Percentiles rank a stretch among this genome's conserved stretches.
These are phyloP conservation scores for Pteruthius melanotis DNA, from an alignment of 2,113 vertebrate genomes.

Conservation along the genomic window DNA sequence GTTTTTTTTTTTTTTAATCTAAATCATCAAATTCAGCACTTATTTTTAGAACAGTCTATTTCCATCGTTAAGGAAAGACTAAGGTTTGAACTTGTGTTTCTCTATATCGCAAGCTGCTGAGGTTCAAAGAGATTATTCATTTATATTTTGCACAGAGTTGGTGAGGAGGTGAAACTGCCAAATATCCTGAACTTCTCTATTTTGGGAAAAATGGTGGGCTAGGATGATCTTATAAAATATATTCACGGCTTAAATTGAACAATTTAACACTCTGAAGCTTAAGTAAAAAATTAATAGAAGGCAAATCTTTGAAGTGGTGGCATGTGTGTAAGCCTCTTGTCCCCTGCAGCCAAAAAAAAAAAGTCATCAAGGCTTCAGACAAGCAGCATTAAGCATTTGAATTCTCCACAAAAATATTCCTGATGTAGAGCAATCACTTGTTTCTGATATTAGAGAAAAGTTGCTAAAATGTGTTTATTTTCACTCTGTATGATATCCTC, in stretches of 20 bases:
- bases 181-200: conserved; percentile 60
- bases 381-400: conserved; percentile 47
- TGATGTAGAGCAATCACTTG: conserved; percentile 37
- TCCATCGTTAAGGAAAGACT: conserved; percentile 37
- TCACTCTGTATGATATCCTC: neutral
- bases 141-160: conserved; percentile 38
- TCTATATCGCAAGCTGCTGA: conserved; percentile 30
- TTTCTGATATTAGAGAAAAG: conserved; percentile 43
- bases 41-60: conserved; percentile 62
- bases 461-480: conserved; percentile 51
- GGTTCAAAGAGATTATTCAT: conserved; percentile 58
- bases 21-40: conserved; percentile 55
- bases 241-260: conserved; percentile 59
- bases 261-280: conserved; percentile 63
- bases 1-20: neutral
- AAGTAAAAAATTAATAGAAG: conserved; percentile 57
- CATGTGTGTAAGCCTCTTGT: conserved; percentile 58
- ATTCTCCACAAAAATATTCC: conserved; percentile 53
- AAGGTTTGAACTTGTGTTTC: conserved; percentile 49
- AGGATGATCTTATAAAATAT: conserved; percentile 47
- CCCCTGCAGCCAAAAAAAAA: conserved; percentile 56
- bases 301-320: conserved; percentile 67
- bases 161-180: conserved; percentile 51
- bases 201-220: conserved; percentile 49
- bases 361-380: conserved; percentile 57